These are phyloP conservation scores for Seriola quinqueradiata DNA, from an alignment of 2,113 vertebrate genomes.

Conservation along the genomic window DNA sequence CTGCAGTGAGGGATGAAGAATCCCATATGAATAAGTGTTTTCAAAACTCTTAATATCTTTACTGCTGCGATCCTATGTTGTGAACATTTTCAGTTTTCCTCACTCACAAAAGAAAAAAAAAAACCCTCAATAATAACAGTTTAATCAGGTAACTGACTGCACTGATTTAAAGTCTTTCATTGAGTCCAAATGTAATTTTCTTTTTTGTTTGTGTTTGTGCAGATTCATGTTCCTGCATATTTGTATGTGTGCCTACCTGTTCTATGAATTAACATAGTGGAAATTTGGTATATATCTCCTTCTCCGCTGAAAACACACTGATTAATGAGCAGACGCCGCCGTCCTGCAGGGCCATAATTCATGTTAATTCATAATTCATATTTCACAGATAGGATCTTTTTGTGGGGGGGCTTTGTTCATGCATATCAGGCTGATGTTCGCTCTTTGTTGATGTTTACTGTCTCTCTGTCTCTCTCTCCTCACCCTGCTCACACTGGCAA, in stretches of 20 bases:
- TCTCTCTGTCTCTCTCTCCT: background rate
- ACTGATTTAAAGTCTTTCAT: constrained; percentile 8
- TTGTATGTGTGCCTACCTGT: constrained; percentile 34
- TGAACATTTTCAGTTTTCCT: background rate
- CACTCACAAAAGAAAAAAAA: background rate
- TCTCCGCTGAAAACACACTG: constrained; percentile 57
- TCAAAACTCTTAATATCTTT: background rate
- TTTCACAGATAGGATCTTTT: constrained; percentile 58
- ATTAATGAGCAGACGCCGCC: constrained; percentile 68
- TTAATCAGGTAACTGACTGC: background rate
- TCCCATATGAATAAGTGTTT: background rate
- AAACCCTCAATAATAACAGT: background rate
- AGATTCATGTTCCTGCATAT: constrained; percentile 2
- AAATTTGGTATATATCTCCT: constrained; percentile 31
- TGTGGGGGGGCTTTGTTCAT: constrained; percentile 58
- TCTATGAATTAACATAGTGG: constrained; percentile 13
- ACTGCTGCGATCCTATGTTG: background rate
- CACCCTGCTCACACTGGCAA: background rate
- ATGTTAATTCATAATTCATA: constrained; percentile 75
- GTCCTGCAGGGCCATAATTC: constrained; percentile 72
- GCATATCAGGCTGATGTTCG: constrained; percentile 49
- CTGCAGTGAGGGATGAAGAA: background rate
- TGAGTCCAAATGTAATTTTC: constrained; percentile 32
- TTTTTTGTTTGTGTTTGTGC: constrained; percentile 11
- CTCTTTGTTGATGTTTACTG: constrained; percentile 55